Evolutionary conservation across 2,797 vertebrate genomes (phyloP).

Genomic region (Melanogrammus aeglefinus): DNA sequence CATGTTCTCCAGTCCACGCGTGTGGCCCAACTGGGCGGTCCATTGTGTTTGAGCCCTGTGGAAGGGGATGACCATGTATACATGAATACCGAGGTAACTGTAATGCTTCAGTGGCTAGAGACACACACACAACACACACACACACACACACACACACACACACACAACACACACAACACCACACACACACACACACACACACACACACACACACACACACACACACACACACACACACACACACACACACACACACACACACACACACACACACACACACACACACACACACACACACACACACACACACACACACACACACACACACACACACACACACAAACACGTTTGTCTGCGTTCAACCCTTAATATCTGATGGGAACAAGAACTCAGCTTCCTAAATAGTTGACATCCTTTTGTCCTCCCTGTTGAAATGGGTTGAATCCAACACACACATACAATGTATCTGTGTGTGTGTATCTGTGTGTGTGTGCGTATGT

Average conservation of each 20-base stretch:
- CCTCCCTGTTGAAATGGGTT: not conserved
- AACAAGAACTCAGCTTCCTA: not conserved
- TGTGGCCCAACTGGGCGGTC: not conserved
- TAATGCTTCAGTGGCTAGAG: constrained; percentile 6
- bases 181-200: constrained; percentile 9
- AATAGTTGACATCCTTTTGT: constrained; percentile 18
- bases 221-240: constrained; percentile 4
- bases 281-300: too few relatives aligned
- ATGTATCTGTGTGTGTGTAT: not conserved
- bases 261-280: too few relatives aligned
- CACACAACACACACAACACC: not conserved
- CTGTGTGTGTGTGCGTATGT: constrained; percentile 3
- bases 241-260: not conserved
- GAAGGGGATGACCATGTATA: constrained; percentile 36
- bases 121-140: constrained; percentile 3
- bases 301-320: not conserved
- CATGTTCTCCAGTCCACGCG: not conserved
- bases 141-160: not conserved
- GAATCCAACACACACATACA: not conserved
- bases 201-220: constrained; percentile 1
- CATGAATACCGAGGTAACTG: not conserved
- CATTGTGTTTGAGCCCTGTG: not conserved
- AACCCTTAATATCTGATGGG: not conserved
- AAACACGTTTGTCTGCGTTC: not conserved
- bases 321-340: not conserved